Evolutionary conservation across 2,797 vertebrate species (phyloP), one percentile per base, ranked within the genome.

Genomic region (Phyllotis vaccarum): DNA sequence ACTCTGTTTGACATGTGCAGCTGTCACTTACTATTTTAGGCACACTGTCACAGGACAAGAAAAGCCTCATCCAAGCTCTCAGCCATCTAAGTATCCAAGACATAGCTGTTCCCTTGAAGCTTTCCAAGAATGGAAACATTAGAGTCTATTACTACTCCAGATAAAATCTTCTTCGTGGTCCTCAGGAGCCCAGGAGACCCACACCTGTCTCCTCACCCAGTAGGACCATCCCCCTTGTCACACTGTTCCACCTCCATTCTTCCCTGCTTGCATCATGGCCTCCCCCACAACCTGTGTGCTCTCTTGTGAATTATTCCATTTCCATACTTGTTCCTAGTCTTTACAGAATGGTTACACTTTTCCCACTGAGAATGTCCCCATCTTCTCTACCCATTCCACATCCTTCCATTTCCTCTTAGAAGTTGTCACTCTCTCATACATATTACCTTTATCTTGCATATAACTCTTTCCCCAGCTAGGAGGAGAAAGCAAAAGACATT

Each of bases 21-120:
- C 43, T 90, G 29, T 81, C 49, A 43, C 68, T 72, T 68, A 46
- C 49, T 93, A 52, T 64, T 94, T 95, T 70, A 58, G 79, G 93
- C 76, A 91, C 49, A 87, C 9, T 91, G 21, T 81, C 11, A 37
- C 21, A 68, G 68, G 62, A 46, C n/a, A 80, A 95, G 86, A 72
- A 94, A 88, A 46, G 37, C 60, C 79, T 29, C n/a, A 68, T 52
- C 27, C 46, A 54, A 81, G 54, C 13, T 37, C 13, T 19, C 9
- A 16, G 56, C 13, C 21, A 74, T 68, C 81, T 70, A 72, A 85
- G n/a, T 60, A 91, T 62, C 5, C 34, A 83, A 88, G 76, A 52
- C 40, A n/a, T 52, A 90, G 62, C 19, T 60, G 1, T 78, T 95
- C 86, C 60, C 56, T 64, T 64, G 27, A 66, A 49, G 46, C 24